These are phyloP conservation scores for Perithous albicinctus DNA, from an alignment of 2,888 invertebrate species.

Conservation along the genomic window DNA sequence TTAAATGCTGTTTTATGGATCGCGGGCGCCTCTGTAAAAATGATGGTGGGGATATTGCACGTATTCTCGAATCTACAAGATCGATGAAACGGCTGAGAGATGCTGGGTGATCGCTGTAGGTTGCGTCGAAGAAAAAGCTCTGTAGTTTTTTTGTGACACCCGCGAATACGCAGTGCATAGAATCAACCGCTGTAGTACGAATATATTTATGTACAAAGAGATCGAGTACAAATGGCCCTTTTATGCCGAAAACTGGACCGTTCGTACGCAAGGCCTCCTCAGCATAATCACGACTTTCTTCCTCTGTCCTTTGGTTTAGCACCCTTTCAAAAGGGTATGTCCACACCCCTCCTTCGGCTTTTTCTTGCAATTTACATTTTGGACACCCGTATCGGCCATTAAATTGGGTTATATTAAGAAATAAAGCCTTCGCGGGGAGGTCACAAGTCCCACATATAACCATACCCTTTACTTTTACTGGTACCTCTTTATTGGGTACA, in stretches of 20 bases:
- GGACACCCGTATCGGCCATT: too few species aligned
- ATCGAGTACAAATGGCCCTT: too few species aligned
- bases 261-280: background rate
- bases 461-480: slow-evolving; percentile 21
- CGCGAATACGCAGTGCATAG: too few species aligned
- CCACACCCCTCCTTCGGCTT: background rate
- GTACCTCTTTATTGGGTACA: slow-evolving; percentile 9
- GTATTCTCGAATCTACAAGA: slow-evolving; percentile 60
- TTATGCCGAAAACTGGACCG: slow-evolving; percentile 53
- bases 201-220: too few species aligned
- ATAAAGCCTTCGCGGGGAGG: slow-evolving; percentile 52
- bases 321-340: slow-evolving; percentile 9
- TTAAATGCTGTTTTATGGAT: slow-evolving; percentile 54
- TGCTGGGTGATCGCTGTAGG: slow-evolving; percentile 24
- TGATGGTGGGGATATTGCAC: slow-evolving; percentile 58
- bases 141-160: slow-evolving; percentile 55
- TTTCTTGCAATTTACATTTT: background rate
- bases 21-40: slow-evolving; percentile 61
- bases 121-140: slow-evolving; percentile 58
- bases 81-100: slow-evolving; percentile 46
- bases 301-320: slow-evolving; percentile 6
- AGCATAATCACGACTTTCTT: slow-evolving; percentile 16
- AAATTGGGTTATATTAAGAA: too few species aligned
- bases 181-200: too few species aligned
- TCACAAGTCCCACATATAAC: slow-evolving; percentile 48